Percentiles rank a stretch among this genome's conserved stretches.
These are phyloP conservation scores for Acheta domesticus DNA, from an alignment of 2,888 invertebrate genomes.

Conservation along the genomic window DNA sequence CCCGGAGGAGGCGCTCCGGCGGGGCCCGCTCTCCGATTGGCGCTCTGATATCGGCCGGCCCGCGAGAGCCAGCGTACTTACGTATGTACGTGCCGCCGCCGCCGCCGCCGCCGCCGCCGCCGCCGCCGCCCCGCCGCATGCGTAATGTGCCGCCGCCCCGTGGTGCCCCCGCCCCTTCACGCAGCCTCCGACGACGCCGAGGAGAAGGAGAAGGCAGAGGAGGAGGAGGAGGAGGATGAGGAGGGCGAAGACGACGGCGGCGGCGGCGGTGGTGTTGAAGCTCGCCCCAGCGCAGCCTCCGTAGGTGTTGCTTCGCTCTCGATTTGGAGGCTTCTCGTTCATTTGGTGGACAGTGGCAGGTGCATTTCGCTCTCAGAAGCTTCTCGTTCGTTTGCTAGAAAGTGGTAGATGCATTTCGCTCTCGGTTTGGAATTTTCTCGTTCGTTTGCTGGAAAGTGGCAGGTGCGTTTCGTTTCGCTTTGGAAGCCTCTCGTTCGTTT, in stretches of 20 bases:
- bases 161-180: neutral
- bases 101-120: neutral
- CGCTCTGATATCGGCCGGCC: conserved; percentile 1
- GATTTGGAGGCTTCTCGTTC: too few relatives aligned
- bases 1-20: neutral
- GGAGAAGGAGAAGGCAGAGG: neutral
- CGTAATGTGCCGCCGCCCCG: neutral
- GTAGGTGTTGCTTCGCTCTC: too few relatives aligned
- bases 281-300: too few relatives aligned
- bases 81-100: conserved; percentile 9
- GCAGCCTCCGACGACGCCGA: neutral
- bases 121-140: neutral
- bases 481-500: too few relatives aligned
- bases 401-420: too few relatives aligned
- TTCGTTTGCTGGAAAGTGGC: too few relatives aligned
- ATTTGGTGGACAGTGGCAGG: too few relatives aligned
- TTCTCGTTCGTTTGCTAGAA: too few relatives aligned
- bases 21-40: neutral
- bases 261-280: too few relatives aligned
- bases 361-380: too few relatives aligned
- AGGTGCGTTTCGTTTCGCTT: too few relatives aligned
- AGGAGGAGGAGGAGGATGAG: neutral
- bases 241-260: neutral
- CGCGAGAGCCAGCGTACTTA: neutral
- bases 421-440: too few relatives aligned